phyloP scores from a whole-genome alignment of 2,113 vertebrate species.

The Nannobrachium achirus region DNA sequence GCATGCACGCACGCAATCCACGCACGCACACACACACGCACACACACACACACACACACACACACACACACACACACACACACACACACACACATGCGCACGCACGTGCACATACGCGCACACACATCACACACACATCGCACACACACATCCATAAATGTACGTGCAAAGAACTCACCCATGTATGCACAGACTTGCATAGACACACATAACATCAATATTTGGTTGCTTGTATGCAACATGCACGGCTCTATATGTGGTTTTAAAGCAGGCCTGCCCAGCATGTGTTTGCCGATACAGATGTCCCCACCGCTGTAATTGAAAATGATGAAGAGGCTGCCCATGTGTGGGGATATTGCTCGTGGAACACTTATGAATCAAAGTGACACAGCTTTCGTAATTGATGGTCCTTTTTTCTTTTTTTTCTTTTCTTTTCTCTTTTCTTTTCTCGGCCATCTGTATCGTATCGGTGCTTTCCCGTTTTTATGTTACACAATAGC shows the following conservation, averaged over 20 bases:
- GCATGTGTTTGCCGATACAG: constrained; percentile 49
- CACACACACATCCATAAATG: neutral
- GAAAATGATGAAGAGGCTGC: constrained; percentile 59
- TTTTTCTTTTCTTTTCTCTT: neutral
- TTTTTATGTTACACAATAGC: constrained; percentile 15
- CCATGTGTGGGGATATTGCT: constrained; percentile 46
- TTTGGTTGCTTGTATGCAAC: constrained; percentile 31
- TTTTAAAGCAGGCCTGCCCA: constrained; percentile 27
- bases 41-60: neutral
- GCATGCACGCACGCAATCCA: neutral
- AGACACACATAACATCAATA: constrained; percentile 15
- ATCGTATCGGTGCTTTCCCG: constrained; percentile 20
- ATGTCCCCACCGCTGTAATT: constrained; percentile 53
- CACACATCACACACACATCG: neutral
- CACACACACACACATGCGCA: constrained; percentile 3
- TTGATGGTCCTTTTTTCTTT: constrained; percentile 34
- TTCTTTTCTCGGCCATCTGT: constrained; percentile 26
- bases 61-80: constrained; percentile 7
- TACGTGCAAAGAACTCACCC: constrained; percentile 3
- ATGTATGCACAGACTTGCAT: neutral
- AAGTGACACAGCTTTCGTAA: constrained; percentile 50
- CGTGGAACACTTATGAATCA: constrained; percentile 55
- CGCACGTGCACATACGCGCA: constrained; percentile 5
- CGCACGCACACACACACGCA: neutral
- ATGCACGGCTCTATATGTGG: constrained; percentile 13